These are phyloP conservation scores for Caenorhabditis brenneri DNA, from an alignment of 1,140 invertebrate species.

Conservation along the genomic window DNA sequence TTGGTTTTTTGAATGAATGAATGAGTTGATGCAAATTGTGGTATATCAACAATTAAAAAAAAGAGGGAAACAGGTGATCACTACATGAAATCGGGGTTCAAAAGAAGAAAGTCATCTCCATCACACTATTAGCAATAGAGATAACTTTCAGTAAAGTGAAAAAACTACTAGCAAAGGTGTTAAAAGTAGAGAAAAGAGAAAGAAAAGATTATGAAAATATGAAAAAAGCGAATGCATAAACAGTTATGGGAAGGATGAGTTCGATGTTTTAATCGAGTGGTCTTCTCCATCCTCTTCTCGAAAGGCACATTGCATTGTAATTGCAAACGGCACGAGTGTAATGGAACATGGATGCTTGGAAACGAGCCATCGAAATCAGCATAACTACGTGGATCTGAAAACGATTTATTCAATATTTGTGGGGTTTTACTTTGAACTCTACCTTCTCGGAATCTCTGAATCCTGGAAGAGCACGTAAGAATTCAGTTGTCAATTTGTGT, in stretches of 20 bases:
- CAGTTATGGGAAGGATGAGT: neutral
- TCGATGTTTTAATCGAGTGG: neutral
- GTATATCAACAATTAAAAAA: constrained; percentile 31
- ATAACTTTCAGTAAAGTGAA: neutral
- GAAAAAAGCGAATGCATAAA: neutral
- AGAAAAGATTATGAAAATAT: neutral
- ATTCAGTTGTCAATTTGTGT: constrained; percentile 29
- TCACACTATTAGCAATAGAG: constrained; percentile 6
- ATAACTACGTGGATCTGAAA: constrained; percentile 26
- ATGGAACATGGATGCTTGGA: constrained; percentile 34
- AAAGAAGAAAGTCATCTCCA: neutral
- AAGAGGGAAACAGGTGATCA: neutral
- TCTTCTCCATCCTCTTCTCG: constrained; percentile 22
- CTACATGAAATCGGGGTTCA: neutral
- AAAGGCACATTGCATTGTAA: constrained; percentile 28
- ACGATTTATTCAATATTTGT: neutral
- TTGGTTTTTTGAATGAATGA: neutral
- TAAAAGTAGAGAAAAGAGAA: neutral
- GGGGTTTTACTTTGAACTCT: neutral
- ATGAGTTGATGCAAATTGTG: neutral
- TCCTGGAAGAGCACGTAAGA: constrained; percentile 1
- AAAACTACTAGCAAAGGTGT: constrained; percentile 6
- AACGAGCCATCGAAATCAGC: constrained; percentile 22
- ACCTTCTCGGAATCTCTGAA: constrained; percentile 32
- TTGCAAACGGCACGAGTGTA: constrained; percentile 25